A percentile compares a stretch with the other conserved stretches of the same genome.
Evolutionary conservation across 2,113 vertebrate genomes (phyloP).

Genomic region (Suricata suricatta): DNA sequence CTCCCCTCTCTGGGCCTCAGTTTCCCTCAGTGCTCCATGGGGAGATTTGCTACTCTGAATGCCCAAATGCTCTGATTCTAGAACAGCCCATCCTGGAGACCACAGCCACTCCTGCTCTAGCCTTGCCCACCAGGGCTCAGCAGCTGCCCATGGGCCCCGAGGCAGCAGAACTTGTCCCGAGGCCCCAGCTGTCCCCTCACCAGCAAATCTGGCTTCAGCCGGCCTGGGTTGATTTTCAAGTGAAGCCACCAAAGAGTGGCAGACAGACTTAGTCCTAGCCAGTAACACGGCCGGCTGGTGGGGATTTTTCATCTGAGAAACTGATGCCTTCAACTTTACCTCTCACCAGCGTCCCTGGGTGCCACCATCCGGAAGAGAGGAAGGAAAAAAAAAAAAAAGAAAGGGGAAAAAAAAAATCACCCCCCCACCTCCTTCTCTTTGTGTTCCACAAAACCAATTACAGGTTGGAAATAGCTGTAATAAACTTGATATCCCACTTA

Average conservation of each 20-base stretch:
- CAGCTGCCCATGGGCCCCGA: not conserved
- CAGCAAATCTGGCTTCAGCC: not conserved
- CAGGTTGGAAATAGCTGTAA: constrained; percentile 82
- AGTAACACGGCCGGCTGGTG: rapidly evolving
- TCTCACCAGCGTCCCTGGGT: not conserved
- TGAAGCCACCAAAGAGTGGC: not conserved
- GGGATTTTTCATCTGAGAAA: constrained; percentile 56
- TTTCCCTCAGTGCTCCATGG: not conserved
- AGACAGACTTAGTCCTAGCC: not conserved
- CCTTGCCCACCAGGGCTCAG: not conserved
- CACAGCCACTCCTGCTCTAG: rapidly evolving
- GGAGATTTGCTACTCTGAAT: not conserved
- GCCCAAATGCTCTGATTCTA: not conserved
- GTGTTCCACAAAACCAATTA: constrained; percentile 82
- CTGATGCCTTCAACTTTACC: constrained; percentile 39
- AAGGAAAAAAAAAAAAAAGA: not conserved
- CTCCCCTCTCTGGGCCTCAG: not conserved
- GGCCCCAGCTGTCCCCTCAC: rapidly evolving
- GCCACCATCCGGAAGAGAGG: not conserved
- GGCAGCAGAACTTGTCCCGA: rapidly evolving
- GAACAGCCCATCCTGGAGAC: not conserved
- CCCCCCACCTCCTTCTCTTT: constrained; percentile 57
- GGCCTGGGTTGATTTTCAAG: not conserved
- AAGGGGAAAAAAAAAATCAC: not conserved
- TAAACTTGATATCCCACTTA: constrained; percentile 84